phyloP scores from a whole-genome alignment of 2,113 vertebrate genomes.

The Nibea coibor region DNA sequence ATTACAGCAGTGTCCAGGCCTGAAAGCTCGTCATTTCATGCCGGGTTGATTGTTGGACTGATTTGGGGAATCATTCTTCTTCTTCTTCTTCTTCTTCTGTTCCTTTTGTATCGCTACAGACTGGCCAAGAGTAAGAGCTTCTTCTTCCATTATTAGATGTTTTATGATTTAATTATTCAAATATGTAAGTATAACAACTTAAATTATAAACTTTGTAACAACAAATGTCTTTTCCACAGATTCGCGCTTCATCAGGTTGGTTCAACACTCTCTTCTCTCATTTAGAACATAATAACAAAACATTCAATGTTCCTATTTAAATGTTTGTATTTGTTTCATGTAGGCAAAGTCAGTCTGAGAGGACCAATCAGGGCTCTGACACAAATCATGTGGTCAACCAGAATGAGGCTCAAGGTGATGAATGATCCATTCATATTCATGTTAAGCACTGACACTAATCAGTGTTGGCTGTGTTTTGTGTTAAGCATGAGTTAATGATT shows the following conservation, averaged over 20 bases:
- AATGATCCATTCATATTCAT: neutral
- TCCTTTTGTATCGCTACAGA: too few species aligned
- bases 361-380: conserved; percentile 2
- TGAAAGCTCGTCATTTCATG: too few species aligned
- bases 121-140: too few species aligned
- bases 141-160: too few species aligned
- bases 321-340: neutral
- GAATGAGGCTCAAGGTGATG: neutral
- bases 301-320: neutral
- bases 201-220: neutral
- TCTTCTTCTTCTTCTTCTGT: too few species aligned
- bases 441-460: neutral
- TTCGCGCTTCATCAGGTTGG: conserved; percentile 3
- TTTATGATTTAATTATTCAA: neutral
- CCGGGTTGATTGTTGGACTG: too few species aligned
- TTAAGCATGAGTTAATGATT: too few species aligned
- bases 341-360: neutral
- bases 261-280: rapidly evolving
- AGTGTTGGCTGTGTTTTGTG: too few species aligned
- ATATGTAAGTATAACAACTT: neutral
- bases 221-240: conserved; percentile 29
- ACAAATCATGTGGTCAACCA: neutral
- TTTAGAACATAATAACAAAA: neutral
- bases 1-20: too few species aligned
- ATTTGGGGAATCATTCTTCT: too few species aligned